Percentiles rank a stretch among this genome's conserved stretches.
Conservation (phyloP, 2,113 vertebrate species). For the Oreochromis aureus region DNA sequence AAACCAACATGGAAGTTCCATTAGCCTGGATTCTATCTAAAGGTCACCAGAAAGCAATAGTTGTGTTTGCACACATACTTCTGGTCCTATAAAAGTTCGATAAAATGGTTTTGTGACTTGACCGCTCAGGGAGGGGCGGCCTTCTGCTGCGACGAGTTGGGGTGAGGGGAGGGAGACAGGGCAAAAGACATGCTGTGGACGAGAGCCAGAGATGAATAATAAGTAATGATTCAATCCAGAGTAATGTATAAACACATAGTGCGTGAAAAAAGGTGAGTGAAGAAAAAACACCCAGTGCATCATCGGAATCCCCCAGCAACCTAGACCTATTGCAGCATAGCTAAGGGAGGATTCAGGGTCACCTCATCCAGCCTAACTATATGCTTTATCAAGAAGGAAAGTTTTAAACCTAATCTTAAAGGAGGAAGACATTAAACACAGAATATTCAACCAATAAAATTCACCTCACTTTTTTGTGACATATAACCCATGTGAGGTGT, state of each 20-base stretch:
- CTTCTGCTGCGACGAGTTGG: background rate
- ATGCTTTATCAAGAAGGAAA: background rate
- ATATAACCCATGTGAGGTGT: background rate
- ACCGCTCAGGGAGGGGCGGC: background rate
- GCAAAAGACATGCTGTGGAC: background rate
- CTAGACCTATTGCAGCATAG: rapidly evolving
- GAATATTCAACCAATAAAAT: background rate
- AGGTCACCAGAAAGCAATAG: background rate
- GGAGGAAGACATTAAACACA: background rate
- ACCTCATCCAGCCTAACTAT: background rate
- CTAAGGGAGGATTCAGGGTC: background rate
- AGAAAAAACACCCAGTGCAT: background rate
- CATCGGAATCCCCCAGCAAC: background rate
- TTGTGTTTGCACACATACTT: background rate
- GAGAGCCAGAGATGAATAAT: background rate
- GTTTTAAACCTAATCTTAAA: background rate
- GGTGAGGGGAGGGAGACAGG: rapidly evolving
- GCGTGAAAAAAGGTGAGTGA: background rate
- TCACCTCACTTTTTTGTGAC: background rate
- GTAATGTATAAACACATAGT: background rate
- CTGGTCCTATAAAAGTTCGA: background rate
- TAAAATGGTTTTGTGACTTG: background rate
- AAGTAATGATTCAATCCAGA: background rate
- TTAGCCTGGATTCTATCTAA: background rate
- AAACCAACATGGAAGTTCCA: background rate